phyloP scores from a whole-genome alignment of 2,888 invertebrate genomes.

The Ophraella communa region DNA sequence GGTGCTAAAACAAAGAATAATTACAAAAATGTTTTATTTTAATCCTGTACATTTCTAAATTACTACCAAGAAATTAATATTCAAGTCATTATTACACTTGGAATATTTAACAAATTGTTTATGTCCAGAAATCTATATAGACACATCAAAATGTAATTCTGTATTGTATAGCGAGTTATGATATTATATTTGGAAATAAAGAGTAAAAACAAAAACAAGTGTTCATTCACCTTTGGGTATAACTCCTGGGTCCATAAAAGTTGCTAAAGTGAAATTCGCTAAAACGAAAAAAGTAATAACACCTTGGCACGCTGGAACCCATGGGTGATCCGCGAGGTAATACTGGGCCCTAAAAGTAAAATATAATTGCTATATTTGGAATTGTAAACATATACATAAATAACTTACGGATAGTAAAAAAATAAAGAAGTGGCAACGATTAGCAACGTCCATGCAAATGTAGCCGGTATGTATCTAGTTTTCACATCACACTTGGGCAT shows the following conservation, averaged over 20 bases:
- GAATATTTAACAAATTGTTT: too few species aligned
- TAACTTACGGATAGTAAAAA: slow-evolving; percentile 97
- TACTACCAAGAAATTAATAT: too few species aligned
- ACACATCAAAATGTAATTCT: background rate
- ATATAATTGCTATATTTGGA: slow-evolving; percentile 42
- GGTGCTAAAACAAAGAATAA: slow-evolving; percentile 71
- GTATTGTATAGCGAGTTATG: background rate
- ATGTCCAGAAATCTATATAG: too few species aligned
- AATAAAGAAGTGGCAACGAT: slow-evolving; percentile 92
- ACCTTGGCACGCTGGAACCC: slow-evolving; percentile 92
- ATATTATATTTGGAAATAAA: background rate
- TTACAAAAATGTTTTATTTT: too few species aligned
- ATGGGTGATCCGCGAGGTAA: slow-evolving; percentile 82
- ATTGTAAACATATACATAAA: slow-evolving; percentile 46
- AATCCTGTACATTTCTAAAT: too few species aligned
- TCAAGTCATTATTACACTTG: too few species aligned
- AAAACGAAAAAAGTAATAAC: slow-evolving; percentile 96
- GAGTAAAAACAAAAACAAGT: background rate
- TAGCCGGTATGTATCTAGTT: slow-evolving; percentile 97
- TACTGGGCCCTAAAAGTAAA: slow-evolving; percentile 77
- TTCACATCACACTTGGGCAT: slow-evolving; percentile 98
- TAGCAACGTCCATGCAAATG: slow-evolving; percentile 96
- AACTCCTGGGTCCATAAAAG: slow-evolving; percentile 99
- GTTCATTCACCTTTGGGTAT: slow-evolving; percentile 87
- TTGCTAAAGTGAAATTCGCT: slow-evolving; percentile 98